Percentiles rank a stretch among this genome's conserved stretches.
Conservation (phyloP, 2,797 vertebrate genomes). For the Simalia tracyae region DNA sequence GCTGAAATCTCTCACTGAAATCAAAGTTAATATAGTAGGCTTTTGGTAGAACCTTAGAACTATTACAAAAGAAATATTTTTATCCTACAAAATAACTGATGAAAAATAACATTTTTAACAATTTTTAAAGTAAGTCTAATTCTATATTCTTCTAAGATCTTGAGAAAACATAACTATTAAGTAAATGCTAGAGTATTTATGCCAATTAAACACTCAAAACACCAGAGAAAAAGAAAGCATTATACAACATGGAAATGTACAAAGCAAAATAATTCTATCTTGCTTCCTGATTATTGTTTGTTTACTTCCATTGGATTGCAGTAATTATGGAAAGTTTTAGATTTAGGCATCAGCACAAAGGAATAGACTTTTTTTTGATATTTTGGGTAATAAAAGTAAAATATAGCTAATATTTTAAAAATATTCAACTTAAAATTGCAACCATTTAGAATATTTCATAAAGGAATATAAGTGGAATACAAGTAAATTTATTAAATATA, state of each 20-base stretch:
- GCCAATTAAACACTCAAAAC: neutral
- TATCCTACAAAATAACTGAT: neutral
- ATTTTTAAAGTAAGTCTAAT: neutral
- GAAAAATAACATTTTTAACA: neutral
- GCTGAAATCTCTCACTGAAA: neutral
- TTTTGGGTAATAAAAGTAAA: neutral
- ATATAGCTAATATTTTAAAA: neutral
- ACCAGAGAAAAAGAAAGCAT: neutral
- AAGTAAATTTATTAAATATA: neutral
- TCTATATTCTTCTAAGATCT: neutral
- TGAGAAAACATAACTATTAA: neutral
- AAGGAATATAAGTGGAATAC: neutral
- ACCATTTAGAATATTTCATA: neutral
- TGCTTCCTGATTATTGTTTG: neutral
- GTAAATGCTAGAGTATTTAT: accelerated
- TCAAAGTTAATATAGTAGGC: neutral
- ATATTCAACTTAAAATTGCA: neutral
- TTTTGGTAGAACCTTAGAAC: neutral
- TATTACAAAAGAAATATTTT: conserved; percentile 3
- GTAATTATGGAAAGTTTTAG: neutral
- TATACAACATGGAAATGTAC: neutral
- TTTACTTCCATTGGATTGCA: neutral
- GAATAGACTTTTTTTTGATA: neutral
- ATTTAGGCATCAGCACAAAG: neutral
- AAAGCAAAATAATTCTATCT: neutral